A percentile compares a stretch with the other conserved stretches of the same genome.
phyloP scores from a whole-genome alignment of 2,888 invertebrate genomes.

The Pterostichus madidus region DNA sequence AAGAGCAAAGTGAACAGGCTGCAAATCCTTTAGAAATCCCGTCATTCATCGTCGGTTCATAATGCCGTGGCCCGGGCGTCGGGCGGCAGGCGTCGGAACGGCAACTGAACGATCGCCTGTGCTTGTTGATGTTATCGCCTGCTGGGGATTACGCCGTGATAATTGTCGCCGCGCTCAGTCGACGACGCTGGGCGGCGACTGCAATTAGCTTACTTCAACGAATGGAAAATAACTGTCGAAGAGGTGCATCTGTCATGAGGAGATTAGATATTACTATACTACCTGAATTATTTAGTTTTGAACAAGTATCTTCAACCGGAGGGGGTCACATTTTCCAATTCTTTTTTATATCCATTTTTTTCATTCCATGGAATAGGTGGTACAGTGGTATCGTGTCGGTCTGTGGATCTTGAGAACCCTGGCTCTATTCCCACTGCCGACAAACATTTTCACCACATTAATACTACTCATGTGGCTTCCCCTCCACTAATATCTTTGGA shows the following conservation, averaged over 20 bases:
- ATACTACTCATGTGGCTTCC: too few relatives aligned
- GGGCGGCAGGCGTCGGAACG: background rate
- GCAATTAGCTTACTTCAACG: conserved; percentile 50
- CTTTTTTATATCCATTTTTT: too few relatives aligned
- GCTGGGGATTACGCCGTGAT: conserved; percentile 59
- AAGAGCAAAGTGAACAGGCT: too few relatives aligned
- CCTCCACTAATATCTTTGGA: too few relatives aligned
- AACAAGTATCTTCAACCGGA: too few relatives aligned
- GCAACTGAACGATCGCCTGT: background rate
- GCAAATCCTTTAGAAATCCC: background rate
- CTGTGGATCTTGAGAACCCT: too few relatives aligned
- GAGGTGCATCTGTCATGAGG: conserved; percentile 21
- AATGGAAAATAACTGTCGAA: conserved; percentile 5
- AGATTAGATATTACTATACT: conserved; percentile 24
- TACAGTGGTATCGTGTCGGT: too few relatives aligned
- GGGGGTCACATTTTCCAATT: too few relatives aligned
- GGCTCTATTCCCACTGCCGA: too few relatives aligned
- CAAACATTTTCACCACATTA: too few relatives aligned
- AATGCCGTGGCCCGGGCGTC: background rate
- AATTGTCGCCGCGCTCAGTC: conserved; percentile 40
- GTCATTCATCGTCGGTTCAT: conserved; percentile 11
- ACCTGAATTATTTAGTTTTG: background rate
- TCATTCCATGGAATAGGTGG: too few relatives aligned
- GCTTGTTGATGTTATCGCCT: conserved; percentile 37
- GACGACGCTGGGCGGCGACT: background rate